Conservation (phyloP, 92 coral and sea anemone genomes). For the Paragorgia papillata region DNA sequence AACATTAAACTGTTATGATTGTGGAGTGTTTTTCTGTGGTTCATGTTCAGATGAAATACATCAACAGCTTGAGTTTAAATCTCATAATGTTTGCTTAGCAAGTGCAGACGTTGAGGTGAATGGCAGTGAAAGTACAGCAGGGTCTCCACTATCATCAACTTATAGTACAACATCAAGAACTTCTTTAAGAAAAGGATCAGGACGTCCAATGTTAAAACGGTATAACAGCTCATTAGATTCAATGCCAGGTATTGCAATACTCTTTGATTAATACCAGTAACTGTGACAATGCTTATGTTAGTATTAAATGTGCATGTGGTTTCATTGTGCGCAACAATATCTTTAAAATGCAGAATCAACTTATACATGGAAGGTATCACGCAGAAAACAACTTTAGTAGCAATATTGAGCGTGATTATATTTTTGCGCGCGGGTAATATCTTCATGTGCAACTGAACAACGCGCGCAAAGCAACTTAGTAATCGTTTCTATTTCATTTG, state of each 20-base stretch:
- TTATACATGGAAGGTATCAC: too few species aligned
- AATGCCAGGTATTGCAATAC: slow-evolving; percentile 22
- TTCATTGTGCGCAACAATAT: too few species aligned
- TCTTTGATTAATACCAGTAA: too few species aligned
- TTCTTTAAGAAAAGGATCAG: slow-evolving; percentile 42
- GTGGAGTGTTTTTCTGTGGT: slow-evolving; percentile 86
- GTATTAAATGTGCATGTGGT: too few species aligned
- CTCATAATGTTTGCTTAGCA: slow-evolving; percentile 78
- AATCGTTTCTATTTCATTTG: too few species aligned
- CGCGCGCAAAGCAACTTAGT: too few species aligned
- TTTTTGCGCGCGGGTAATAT: too few species aligned
- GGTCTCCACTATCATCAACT: slow-evolving; percentile 58
- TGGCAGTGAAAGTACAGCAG: slow-evolving; percentile 6
- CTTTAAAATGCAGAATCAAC: too few species aligned
- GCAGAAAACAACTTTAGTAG: too few species aligned
- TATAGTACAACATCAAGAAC: slow-evolving; percentile 14
- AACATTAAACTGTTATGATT: slow-evolving; percentile 80
- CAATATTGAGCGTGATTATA: too few species aligned
- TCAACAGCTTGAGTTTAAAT: slow-evolving; percentile 82
- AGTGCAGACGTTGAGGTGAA: slow-evolving; percentile 50
- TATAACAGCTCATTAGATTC: slow-evolving; percentile 19
- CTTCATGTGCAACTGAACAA: too few species aligned
- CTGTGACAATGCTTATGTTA: too few species aligned
- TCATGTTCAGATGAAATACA: slow-evolving; percentile 92
- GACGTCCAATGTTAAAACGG: slow-evolving; percentile 31